A percentile compares a stretch with the other conserved stretches of the same genome.
Conservation (phyloP, 2,797 vertebrate species). For the Kryptolebias ocellatus region DNA sequence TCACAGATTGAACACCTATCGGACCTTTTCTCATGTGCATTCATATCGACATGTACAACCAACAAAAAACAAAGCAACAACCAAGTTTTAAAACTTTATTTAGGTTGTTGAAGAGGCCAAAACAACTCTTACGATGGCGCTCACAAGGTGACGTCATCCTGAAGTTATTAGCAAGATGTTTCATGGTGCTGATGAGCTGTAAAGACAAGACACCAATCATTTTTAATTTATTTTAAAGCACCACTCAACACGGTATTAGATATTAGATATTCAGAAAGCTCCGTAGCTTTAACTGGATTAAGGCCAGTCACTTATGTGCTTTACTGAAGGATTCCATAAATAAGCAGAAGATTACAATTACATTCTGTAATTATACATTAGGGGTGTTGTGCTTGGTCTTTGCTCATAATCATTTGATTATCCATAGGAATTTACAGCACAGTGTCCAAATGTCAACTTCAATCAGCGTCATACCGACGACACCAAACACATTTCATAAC, state of each 20-base stretch:
- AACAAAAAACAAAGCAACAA: not conserved
- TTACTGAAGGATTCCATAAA: constrained; percentile 42
- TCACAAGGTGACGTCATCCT: constrained; percentile 7
- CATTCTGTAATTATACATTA: constrained; percentile 53
- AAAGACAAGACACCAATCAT: not conserved
- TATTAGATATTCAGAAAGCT: constrained; percentile 29
- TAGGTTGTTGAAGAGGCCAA: constrained; percentile 9
- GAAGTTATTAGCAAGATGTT: constrained; percentile 4
- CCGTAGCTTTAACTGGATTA: constrained; percentile 30
- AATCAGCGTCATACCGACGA: constrained; percentile 40
- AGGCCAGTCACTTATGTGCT: constrained; percentile 37
- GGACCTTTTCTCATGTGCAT: constrained; percentile 9
- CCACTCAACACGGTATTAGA: not conserved
- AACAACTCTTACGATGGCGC: constrained; percentile 15
- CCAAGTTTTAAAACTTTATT: not conserved
- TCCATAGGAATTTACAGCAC: constrained; percentile 46
- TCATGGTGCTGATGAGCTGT: constrained; percentile 6
- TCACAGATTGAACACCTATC: constrained; percentile 11
- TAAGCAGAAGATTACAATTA: constrained; percentile 50
- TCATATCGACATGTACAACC: constrained; percentile 2
- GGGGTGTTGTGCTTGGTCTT: constrained; percentile 27
- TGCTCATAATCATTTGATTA: constrained; percentile 57
- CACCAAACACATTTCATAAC: constrained; percentile 46
- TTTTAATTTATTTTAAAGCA: constrained; percentile 1
- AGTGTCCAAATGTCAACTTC: constrained; percentile 60